Conservation (phyloP, 2,797 vertebrate species). For the Leptodactylus fallax region DNA sequence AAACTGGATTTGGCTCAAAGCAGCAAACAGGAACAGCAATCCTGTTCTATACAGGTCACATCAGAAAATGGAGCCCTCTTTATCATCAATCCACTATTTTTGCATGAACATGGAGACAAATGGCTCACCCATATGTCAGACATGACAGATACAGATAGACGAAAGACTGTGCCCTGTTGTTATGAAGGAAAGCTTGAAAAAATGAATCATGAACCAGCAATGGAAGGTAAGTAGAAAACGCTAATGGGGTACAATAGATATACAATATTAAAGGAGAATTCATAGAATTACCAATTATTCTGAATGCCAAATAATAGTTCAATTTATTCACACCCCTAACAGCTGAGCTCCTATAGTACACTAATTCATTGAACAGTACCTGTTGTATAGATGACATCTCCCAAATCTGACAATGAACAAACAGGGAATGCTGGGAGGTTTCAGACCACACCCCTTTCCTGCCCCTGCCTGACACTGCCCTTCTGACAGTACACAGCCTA, state of each 20-base stretch:
- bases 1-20: slow-evolving; percentile 54
- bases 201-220: neutral
- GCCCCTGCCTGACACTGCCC: no score
- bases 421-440: no score
- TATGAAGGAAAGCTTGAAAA: neutral
- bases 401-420: no score
- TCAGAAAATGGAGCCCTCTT: slow-evolving; percentile 78
- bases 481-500: no score
- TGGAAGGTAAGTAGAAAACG: slow-evolving; percentile 27
- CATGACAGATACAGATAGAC: slow-evolving; percentile 12
- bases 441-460: no score
- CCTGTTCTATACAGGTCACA: slow-evolving; percentile 68
- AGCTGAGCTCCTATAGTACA: no score
- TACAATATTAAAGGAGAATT: neutral
- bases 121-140: slow-evolving; percentile 73
- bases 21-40: neutral
- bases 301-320: neutral
- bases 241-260: neutral
- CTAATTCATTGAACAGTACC: no score
- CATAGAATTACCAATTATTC: neutral
- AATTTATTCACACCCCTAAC: neutral
- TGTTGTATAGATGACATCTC: no score
- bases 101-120: slow-evolving; percentile 80
- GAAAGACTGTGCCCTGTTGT: slow-evolving; percentile 33
- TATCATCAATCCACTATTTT: slow-evolving; percentile 85